phyloP scores from a whole-genome alignment of 2,888 invertebrate genomes.

The Drepanosiphum platanoidis region DNA sequence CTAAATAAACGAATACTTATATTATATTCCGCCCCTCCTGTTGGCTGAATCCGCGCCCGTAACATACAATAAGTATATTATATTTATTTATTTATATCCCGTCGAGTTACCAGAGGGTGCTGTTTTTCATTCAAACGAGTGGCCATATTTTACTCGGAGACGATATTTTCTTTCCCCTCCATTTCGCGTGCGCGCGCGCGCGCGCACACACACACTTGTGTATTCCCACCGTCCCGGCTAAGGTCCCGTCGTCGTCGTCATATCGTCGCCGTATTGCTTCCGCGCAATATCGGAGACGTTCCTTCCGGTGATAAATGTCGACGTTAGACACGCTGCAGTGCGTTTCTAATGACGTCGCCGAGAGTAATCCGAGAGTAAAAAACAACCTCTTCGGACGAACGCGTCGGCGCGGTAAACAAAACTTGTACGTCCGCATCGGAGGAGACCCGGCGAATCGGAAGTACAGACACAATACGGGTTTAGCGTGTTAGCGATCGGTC shows the following conservation, averaged over 20 bases:
- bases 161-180: too few relatives aligned
- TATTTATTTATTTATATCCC: too few relatives aligned
- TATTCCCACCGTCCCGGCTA: background rate
- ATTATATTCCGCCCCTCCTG: too few relatives aligned
- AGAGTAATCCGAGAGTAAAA: background rate
- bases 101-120: too few relatives aligned
- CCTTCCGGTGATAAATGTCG: constrained; percentile 29
- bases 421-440: background rate
- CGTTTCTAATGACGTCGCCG: constrained; percentile 2
- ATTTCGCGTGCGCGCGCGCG: too few relatives aligned
- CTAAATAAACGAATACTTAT: too few relatives aligned
- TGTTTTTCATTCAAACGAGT: too few relatives aligned
- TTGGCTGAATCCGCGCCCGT: too few relatives aligned
- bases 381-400: background rate
- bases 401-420: background rate
- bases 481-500: too few relatives aligned
- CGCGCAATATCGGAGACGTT: constrained; percentile 2
- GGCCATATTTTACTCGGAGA: too few relatives aligned
- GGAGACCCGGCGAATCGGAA: background rate
- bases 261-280: background rate
- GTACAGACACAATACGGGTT: too few relatives aligned
- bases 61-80: too few relatives aligned
- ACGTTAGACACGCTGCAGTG: constrained; percentile 22
- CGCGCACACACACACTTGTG: constrained; percentile 3
- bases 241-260: background rate